phyloP scores from a whole-genome alignment of 1,140 invertebrate species.

The Homarus americanus region DNA sequence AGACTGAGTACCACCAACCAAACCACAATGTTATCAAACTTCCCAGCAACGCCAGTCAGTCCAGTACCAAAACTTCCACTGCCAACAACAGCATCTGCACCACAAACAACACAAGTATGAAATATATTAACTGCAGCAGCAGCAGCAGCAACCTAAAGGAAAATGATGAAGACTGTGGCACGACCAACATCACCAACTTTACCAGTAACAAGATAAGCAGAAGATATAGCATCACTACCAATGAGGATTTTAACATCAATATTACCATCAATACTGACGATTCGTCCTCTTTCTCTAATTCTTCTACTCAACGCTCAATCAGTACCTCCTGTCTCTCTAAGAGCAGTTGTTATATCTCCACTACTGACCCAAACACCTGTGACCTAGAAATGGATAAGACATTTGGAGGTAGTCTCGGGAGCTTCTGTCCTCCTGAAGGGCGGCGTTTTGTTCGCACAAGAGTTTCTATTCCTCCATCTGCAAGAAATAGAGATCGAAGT shows the following conservation, averaged over 20 bases:
- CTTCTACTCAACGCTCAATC: neutral
- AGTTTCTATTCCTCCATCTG: conserved; percentile 55
- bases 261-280: conserved; percentile 52
- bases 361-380: neutral
- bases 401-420: conserved; percentile 31
- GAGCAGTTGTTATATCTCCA: conserved; percentile 53
- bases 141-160: neutral
- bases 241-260: conserved; percentile 59
- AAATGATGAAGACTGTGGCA: neutral
- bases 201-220: conserved; percentile 7
- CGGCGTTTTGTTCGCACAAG: conserved; percentile 28
- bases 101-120: neutral
- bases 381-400: neutral
- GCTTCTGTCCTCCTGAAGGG: neutral
- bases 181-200: conserved; percentile 22
- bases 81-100: neutral
- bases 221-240: conserved; percentile 58
- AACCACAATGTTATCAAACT: neutral
- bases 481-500: conserved; percentile 42
- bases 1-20: neutral
- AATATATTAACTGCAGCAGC: neutral
- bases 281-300: neutral
- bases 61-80: neutral
- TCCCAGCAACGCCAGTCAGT: neutral
- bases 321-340: conserved; percentile 44